phyloP scores from a whole-genome alignment of 1,140 invertebrate genomes.

The Macrobrachium nipponense region DNA sequence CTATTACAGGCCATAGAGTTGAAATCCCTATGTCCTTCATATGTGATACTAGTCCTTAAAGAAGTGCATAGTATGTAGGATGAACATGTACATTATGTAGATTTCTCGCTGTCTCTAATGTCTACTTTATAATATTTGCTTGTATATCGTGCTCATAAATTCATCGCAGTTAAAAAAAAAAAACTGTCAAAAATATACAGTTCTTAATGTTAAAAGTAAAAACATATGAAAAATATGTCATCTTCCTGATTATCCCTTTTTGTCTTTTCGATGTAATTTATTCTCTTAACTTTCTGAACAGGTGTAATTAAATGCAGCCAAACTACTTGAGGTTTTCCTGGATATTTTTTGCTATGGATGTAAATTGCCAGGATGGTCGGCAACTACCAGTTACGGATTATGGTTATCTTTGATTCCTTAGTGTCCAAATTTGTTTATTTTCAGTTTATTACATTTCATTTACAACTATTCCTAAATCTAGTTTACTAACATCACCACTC shows the following conservation, averaged over 20 bases:
- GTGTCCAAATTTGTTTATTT: too few species aligned
- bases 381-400: too few species aligned
- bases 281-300: constrained; percentile 3
- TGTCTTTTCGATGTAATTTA: constrained; percentile 12
- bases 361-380: too few species aligned
- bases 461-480: too few species aligned
- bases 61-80: constrained; percentile 53
- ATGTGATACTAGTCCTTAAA: constrained; percentile 61
- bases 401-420: too few species aligned
- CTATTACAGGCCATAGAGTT: constrained; percentile 42
- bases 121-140: constrained; percentile 37
- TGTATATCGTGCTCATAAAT: constrained; percentile 43
- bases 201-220: constrained; percentile 30
- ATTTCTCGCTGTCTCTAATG: constrained; percentile 44
- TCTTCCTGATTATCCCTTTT: constrained; percentile 33
- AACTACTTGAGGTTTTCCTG: background rate
- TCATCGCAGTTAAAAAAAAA: constrained; percentile 38
- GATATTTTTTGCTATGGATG: background rate
- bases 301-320: constrained; percentile 7
- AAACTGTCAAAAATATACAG: constrained; percentile 50
- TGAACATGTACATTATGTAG: constrained; percentile 38
- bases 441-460: too few species aligned
- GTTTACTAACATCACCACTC: too few species aligned
- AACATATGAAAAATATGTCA: constrained; percentile 8
- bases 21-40: constrained; percentile 34